Base-by-base conservation (phyloP, 2,888 invertebrate genomes). In the Tipula lateralis region DNA sequence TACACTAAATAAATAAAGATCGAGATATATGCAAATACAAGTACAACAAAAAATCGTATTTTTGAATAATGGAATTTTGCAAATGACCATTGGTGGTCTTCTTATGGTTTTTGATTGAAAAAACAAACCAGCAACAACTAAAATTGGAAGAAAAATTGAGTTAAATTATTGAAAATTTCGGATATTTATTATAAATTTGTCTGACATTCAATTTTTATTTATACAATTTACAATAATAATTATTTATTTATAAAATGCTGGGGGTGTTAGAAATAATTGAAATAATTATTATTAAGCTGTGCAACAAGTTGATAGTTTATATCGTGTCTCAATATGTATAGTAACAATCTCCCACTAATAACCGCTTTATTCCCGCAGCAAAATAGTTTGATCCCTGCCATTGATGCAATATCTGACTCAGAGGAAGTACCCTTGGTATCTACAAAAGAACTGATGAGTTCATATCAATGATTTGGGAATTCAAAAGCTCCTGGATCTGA, bases 251-350 rank as follows among this genome's bases (percentile, higher is more conserved):
- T n/a, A 44, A n/a, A 44, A 44, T 66, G 24, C 66, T 66, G 66
- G 66, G 66, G 66, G 66, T 66, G 66, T 66, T 66, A 66, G 66
- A 66, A 66, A 66, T 66, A 66, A 66, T 66, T 66, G 66, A 66
- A 66, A 66, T 66, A 66, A 66, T 66, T 66, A 24, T 66, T 66
- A 66, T 24, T 44, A 44, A 44, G 3, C 12, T 12, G 36, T 0
- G n/a, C 44, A 44, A 44, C 44, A 44, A 44, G 44, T 44, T 44
- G 44, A n/a, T 44, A 44, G n/a, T 44, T 44, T 44, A 44, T 44
- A 5, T 3, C 7, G 6, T 32, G 4, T 32, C 32, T 32, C 32
- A n/a, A n/a, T n/a, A n/a, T n/a, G n/a, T n/a, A n/a, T n/a, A n/a
- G n/a, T n/a, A n/a, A n/a, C n/a, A n/a, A n/a, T n/a, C n/a, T n/a